These are phyloP conservation scores for Myiotriccus ornatus DNA, from an alignment of 2,797 vertebrate genomes.

Conservation along the genomic window DNA sequence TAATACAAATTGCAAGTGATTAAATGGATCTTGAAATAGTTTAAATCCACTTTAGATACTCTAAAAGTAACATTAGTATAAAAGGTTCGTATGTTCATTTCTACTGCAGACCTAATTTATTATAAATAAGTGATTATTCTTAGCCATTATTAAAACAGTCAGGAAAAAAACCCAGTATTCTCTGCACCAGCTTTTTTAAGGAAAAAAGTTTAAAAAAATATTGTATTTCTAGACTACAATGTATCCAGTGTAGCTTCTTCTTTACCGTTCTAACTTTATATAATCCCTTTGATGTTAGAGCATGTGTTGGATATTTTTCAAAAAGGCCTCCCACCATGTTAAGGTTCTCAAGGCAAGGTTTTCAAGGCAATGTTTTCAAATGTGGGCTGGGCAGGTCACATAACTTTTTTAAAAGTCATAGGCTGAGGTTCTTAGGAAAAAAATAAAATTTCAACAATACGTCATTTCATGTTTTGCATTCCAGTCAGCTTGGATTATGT, in stretches of 20 bases:
- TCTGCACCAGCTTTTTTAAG: slow-evolving; percentile 49
- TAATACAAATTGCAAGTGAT: slow-evolving; percentile 54
- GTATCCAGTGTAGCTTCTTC: background rate
- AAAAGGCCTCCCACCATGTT: background rate
- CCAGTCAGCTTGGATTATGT: background rate
- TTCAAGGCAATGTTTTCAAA: background rate
- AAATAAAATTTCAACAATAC: background rate
- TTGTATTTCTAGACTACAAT: background rate
- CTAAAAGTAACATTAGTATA: slow-evolving; percentile 3
- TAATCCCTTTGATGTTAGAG: background rate
- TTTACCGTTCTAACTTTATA: slow-evolving; percentile 1
- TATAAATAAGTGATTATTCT: slow-evolving; percentile 40
- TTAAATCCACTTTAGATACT: slow-evolving; percentile 45
- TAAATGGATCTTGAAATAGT: slow-evolving; percentile 43
- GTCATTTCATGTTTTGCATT: background rate
- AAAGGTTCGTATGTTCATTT: slow-evolving; percentile 33
- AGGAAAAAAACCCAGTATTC: background rate
- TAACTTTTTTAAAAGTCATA: background rate
- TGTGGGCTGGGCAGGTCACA: background rate
- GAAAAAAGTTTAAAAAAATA: background rate
- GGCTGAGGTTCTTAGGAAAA: background rate
- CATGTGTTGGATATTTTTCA: background rate
- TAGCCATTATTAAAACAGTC: slow-evolving; percentile 52
- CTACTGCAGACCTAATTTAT: slow-evolving; percentile 66
- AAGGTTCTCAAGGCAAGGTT: background rate